phyloP scores from a whole-genome alignment of 2,113 vertebrate genomes.

The Phrynosoma platyrhinos region DNA sequence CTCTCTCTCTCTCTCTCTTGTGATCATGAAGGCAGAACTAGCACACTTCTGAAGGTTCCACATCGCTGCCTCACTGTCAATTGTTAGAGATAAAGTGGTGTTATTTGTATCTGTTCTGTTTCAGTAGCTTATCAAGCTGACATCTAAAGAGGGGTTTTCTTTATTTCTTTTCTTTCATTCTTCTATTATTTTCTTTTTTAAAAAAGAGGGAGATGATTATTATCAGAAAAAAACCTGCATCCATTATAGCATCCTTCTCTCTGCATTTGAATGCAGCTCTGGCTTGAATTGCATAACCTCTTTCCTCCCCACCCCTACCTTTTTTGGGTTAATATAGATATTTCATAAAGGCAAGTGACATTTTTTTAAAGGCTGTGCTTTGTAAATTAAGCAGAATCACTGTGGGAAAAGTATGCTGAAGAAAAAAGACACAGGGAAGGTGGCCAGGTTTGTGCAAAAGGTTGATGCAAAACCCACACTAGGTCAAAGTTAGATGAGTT shows the following conservation, averaged over 20 bases:
- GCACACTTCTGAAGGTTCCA: slow-evolving; percentile 64
- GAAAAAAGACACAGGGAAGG: neutral
- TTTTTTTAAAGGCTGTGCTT: slow-evolving; percentile 57
- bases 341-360: slow-evolving; percentile 66
- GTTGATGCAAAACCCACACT: neutral
- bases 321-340: neutral
- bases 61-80: slow-evolving; percentile 59
- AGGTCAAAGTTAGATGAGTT: neutral
- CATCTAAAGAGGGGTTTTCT: slow-evolving; percentile 58
- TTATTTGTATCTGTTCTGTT: slow-evolving; percentile 74
- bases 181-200: neutral
- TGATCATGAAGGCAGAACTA: slow-evolving; percentile 58
- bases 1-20: neutral
- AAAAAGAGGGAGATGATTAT: neutral
- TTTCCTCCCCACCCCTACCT: no score
- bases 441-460: neutral
- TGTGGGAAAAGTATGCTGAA: slow-evolving; percentile 20
- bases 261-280: slow-evolving; percentile 56
- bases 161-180: neutral
- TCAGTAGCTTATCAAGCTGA: slow-evolving; percentile 71
- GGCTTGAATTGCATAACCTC: slow-evolving; percentile 54
- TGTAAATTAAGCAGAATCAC: slow-evolving; percentile 49
- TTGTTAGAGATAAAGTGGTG: slow-evolving; percentile 64
- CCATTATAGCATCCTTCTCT: neutral
- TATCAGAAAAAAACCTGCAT: neutral